Base-by-base conservation (phyloP, 2,113 vertebrate species). In the Hemicordylus capensis region DNA sequence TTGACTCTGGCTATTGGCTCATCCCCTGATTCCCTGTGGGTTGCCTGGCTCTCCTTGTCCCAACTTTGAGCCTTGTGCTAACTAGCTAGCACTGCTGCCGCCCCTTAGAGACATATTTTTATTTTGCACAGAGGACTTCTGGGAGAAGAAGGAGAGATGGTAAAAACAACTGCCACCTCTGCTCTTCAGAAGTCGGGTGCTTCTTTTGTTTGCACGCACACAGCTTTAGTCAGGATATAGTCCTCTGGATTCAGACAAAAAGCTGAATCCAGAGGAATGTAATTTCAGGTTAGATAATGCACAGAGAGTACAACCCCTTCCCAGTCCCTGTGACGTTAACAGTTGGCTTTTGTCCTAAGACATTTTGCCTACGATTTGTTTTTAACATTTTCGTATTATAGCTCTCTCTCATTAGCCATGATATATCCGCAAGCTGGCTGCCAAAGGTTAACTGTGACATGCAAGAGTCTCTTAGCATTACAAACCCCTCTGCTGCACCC, bases 391-490 rank as follows among this genome's bases (percentile, higher is more conserved):
- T 77, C 73, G 82, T 87, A 77, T 61, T 83, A 61, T 61, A 61
- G 26, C 63, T 82, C 54, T 48, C 34, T 37, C 66, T 82, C 34
- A 70, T 87, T 77, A 51, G 64, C 64, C 46, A 77, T 77, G 78
- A 69, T 69, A 69, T 83, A 61, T 82, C 73, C 34, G 42, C 54
- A 82, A 82, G 66, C n/a, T 15, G n/a, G 64, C 74, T 17, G 80
- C 54, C 85, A 83, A 78, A 89, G 54, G 22, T 82, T 81, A 59
- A 78, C 24, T 31, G 64, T 72, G 58, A 67, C 75, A 58, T 44
- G 42, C 58, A 59, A 56, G 46, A 89, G 26, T 63, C 58, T 64
- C 84, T 78, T 81, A 82, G 44, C 75, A 82, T 81, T 85, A 82
- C 75, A 85, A 77, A 85, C 48, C 56, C 20, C 73, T 66, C 58